phyloP scores from a whole-genome alignment of 2,797 vertebrate species.

The Coregonus sp. region DNA sequence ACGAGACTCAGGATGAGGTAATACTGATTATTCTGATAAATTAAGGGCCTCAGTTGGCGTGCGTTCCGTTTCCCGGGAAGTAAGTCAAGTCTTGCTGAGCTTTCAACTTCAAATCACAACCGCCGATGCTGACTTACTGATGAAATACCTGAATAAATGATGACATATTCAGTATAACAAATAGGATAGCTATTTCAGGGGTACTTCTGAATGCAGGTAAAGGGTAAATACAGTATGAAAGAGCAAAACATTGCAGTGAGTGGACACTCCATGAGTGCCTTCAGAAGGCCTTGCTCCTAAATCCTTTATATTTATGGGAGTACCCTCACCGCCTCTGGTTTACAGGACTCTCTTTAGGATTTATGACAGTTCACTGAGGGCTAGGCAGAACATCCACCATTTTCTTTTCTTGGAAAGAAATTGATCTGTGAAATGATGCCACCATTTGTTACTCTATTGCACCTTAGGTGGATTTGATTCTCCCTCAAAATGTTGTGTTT shows the following conservation, averaged over 20 bases:
- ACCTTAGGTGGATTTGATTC: not conserved
- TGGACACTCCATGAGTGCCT: slow-evolving; percentile 54
- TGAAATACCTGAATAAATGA: slow-evolving; percentile 23
- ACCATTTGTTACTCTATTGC: not conserved
- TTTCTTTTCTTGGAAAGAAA: slow-evolving; percentile 38
- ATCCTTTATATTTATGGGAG: slow-evolving; percentile 70
- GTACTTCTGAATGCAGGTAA: slow-evolving; percentile 3
- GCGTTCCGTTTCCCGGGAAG: slow-evolving; percentile 35
- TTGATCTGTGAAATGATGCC: slow-evolving; percentile 41
- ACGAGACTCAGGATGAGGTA: slow-evolving; percentile 54
- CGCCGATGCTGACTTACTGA: slow-evolving; percentile 13
- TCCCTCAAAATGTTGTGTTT: slow-evolving; percentile 15
- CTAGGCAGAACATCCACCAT: slow-evolving; percentile 48
- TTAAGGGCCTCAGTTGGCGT: slow-evolving; percentile 36
- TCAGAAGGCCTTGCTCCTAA: slow-evolving; percentile 60
- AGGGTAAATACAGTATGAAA: slow-evolving; percentile 30
- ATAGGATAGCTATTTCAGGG: not conserved
- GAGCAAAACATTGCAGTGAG: slow-evolving; percentile 52
- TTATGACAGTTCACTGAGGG: slow-evolving; percentile 65
- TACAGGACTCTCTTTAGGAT: slow-evolving; percentile 70
- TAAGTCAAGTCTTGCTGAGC: slow-evolving; percentile 41
- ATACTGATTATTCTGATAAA: slow-evolving; percentile 35
- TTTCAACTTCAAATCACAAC: slow-evolving; percentile 19
- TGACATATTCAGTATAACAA: not conserved
- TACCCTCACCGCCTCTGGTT: slow-evolving; percentile 65